Base-by-base conservation (phyloP, 2,888 invertebrate species). In the Syrphus vitripennis region DNA sequence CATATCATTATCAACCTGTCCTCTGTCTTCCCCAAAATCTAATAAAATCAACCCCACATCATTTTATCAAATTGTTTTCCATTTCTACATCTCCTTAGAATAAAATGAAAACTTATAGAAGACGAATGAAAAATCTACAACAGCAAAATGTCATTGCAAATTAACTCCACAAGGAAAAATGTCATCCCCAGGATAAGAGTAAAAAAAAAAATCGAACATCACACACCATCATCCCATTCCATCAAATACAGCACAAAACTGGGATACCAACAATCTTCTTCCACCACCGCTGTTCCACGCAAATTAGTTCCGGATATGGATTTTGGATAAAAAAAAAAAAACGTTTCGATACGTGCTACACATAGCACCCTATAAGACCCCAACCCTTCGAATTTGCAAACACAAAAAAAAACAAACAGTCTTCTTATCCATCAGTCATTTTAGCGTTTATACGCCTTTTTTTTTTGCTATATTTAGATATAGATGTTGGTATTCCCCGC, bases 261-360 rank as follows among this genome's bases (percentile, higher is more conserved):
- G 26, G 72, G 84, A 77, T 86, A 71, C 76, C 81, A 77, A 37
- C 57, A 53, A 78, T 69, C 50, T 83, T 70, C 71, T 40, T 16
- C 59, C 14, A 16, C 29, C 76, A 57, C 37, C 55, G 37, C 79
- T 79, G 40, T 84, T 59, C 72, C 59, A 45, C 74, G 55, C 76
- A 84, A 86, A 86, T 86, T 86, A 86, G 86, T 86, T 86, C 82
- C 86, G 86, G 82, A 82, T 86, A 86, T 82, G 82, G 86, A 86
- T 75, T 82, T 78, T 82, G 34, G 61, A 81, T 16, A 63, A 42
- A 57, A 34, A 57, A 34, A 57, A 57, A 63, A 61, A 69, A 59
- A 26, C 72, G 34, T 77, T 78, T 67, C 86, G 69, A 82, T 81
- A 77, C 82, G 61, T 72, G 76, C 59, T 31, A 59, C 76, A 83